phyloP scores from a whole-genome alignment of 2,888 invertebrate genomes.

The Oligia latruncula region DNA sequence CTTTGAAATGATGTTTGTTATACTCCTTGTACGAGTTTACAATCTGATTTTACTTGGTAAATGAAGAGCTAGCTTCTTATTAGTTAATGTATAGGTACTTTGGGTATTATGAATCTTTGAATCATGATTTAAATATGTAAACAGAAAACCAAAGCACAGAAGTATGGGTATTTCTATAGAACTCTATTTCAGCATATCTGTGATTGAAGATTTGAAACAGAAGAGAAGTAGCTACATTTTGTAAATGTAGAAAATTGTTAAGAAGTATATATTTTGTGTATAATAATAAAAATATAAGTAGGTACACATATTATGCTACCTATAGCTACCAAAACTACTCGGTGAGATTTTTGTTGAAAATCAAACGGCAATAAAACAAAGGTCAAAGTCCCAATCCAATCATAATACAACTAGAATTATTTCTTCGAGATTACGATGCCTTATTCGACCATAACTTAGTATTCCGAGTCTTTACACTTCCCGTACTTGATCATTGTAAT shows the following conservation, averaged over 20 bases:
- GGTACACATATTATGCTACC: not conserved
- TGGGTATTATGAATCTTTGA: slow-evolving; percentile 27
- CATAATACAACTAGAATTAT: not conserved
- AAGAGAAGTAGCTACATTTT: not conserved
- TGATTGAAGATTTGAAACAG: not conserved
- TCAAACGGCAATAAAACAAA: not conserved
- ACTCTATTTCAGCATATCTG: not conserved
- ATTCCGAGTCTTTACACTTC: slow-evolving; percentile 2
- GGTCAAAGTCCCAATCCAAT: no score
- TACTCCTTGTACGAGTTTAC: slow-evolving; percentile 44
- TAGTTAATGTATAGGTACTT: slow-evolving; percentile 22
- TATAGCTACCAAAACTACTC: not conserved
- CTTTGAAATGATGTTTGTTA: slow-evolving; percentile 56
- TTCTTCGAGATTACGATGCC: not conserved
- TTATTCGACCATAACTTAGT: not conserved
- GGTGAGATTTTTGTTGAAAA: not conserved
- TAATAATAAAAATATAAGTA: not conserved
- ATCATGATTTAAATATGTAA: no score
- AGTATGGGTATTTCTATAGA: not conserved
- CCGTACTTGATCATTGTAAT: not conserved
- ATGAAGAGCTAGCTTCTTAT: slow-evolving; percentile 36
- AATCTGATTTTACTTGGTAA: slow-evolving; percentile 52
- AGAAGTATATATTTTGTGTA: not conserved
- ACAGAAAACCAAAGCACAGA: not conserved
- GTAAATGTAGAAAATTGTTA: not conserved